Percentiles rank a stretch among this genome's conserved stretches.
phyloP scores from a whole-genome alignment of 1,140 invertebrate species.

The Marisa cornuarietis region DNA sequence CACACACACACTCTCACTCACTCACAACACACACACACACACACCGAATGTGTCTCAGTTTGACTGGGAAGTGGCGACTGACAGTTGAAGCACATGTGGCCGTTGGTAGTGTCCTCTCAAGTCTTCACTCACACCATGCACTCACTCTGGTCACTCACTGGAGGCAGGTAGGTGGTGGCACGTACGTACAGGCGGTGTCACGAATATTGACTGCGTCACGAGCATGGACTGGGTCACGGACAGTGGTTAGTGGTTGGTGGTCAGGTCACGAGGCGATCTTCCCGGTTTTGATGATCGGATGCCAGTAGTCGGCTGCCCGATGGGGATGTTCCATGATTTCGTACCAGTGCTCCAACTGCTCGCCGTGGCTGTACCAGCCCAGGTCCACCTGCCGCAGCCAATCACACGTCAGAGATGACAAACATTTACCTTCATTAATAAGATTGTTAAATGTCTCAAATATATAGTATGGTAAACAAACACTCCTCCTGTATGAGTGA shows the following conservation, averaged over 20 bases:
- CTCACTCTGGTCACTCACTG: not conserved
- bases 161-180: not conserved
- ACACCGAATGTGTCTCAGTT: too few relatives aligned
- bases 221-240: not conserved
- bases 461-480: too few relatives aligned
- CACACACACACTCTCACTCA: too few relatives aligned
- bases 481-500: too few relatives aligned
- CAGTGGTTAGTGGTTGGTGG: too few relatives aligned
- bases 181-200: not conserved
- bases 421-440: too few relatives aligned
- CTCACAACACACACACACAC: too few relatives aligned
- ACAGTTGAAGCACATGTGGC: too few relatives aligned
- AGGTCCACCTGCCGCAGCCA: conserved; percentile 50
- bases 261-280: conserved; percentile 54
- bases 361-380: conserved; percentile 61
- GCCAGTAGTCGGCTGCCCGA: conserved; percentile 59
- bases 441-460: too few relatives aligned
- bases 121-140: not conserved
- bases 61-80: too few relatives aligned
- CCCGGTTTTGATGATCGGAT: conserved; percentile 60
- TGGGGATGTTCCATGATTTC: conserved; percentile 64
- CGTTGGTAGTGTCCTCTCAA: not conserved
- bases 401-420: too few relatives aligned
- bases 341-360: conserved; percentile 62
- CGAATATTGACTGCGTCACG: not conserved